These are phyloP conservation scores for Nannoperca australis DNA, from an alignment of 2,797 vertebrate species.

Conservation along the genomic window DNA sequence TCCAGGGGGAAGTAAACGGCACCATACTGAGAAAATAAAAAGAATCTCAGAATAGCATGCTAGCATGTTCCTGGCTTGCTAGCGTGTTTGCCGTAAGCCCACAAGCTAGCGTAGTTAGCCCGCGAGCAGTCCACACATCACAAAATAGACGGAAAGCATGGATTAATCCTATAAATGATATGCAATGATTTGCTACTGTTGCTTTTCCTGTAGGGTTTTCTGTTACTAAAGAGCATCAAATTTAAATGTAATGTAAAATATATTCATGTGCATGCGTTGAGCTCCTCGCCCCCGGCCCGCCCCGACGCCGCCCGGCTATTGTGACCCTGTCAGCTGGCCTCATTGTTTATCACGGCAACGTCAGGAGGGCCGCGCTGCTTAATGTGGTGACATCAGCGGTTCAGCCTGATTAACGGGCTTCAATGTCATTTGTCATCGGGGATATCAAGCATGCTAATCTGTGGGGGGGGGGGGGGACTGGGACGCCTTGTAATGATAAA, in stretches of 20 bases:
- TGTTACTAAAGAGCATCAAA: not conserved
- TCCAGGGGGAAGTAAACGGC: no score
- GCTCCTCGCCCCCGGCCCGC: slow-evolving; percentile 40
- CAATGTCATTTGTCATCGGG: slow-evolving; percentile 61
- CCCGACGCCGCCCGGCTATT: slow-evolving; percentile 48
- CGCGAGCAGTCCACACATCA: not conserved
- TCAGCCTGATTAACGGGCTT: slow-evolving; percentile 73
- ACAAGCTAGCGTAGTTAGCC: not conserved
- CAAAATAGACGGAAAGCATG: no score
- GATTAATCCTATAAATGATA: not conserved
- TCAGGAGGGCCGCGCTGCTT: slow-evolving; percentile 42
- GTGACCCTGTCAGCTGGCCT: slow-evolving; percentile 58
- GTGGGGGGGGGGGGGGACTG: not conserved
- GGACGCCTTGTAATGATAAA: slow-evolving; percentile 21
- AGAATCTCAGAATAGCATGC: no score
- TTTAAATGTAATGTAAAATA: slow-evolving; percentile 44
- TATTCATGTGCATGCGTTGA: slow-evolving; percentile 69
- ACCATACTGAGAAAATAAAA: no score
- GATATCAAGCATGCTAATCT: slow-evolving; percentile 58
- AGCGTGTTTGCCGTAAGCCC: no score
- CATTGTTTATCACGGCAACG: slow-evolving; percentile 50
- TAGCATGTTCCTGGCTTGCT: no score
- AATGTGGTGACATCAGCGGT: slow-evolving; percentile 64
- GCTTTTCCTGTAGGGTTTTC: not conserved
- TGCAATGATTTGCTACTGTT: not conserved